phyloP scores from a whole-genome alignment of 2,113 vertebrate genomes.

The Odocoileus virginianus region DNA sequence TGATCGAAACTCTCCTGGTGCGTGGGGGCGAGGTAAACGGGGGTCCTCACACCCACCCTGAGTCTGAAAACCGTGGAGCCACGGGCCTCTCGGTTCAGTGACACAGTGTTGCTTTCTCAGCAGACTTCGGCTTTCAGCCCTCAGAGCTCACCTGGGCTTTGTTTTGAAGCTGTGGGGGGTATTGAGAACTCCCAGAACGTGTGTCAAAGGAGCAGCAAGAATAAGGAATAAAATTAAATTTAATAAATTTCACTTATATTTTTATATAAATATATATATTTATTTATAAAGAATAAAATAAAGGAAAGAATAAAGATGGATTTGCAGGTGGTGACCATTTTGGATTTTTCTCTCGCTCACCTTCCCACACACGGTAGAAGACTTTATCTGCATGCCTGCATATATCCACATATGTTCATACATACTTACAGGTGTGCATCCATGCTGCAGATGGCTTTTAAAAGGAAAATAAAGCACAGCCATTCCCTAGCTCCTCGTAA shows the following conservation, averaged over 20 bases:
- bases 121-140: not conserved
- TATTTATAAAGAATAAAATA: not conserved
- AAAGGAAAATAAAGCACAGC: constrained; percentile 48
- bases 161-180: not conserved
- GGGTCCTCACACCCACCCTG: not conserved
- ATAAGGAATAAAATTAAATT: not conserved
- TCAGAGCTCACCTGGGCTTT: not conserved
- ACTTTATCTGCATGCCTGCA: not conserved
- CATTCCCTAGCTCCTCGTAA: constrained; percentile 42
- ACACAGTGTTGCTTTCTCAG: not conserved
- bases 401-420: accelerated
- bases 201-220: not conserved
- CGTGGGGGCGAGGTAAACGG: accelerated
- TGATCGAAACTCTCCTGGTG: not conserved
- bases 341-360: not conserved
- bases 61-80: not conserved
- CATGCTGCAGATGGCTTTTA: not conserved
- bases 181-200: not conserved
- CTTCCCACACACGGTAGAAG: not conserved
- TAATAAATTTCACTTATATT: not conserved
- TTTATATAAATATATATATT: not conserved
- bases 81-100: not conserved
- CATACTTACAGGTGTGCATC: accelerated
- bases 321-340: not conserved
- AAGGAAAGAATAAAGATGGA: not conserved